Base-by-base conservation (phyloP, 2,888 invertebrate genomes). In the Thyatira batis region DNA sequence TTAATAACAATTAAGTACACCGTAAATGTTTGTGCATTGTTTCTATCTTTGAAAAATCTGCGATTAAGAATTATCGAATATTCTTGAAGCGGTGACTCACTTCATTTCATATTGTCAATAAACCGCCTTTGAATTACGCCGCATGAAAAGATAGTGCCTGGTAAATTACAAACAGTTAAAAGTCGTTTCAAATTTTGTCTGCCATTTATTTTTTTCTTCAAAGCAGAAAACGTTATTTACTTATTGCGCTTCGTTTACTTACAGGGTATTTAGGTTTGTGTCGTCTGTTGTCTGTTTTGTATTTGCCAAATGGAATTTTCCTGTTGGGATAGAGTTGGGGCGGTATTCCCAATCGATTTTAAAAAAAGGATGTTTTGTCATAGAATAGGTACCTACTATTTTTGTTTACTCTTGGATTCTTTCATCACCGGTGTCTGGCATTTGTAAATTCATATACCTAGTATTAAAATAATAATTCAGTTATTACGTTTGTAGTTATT, bases 231-330 rank as follows among this genome's bases (percentile, higher is more conserved):
- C 76, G 82, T 79, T 87, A 89, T 89, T 89, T 89, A 87, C 88
- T 89, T 87, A 89, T 87, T 87, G 85, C 84, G 88, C 84, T 81
- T 87, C 88, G 89, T 88, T 89, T 89, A 85, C 89, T 88, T 87
- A 90, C 89, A 87, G 87, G 89, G 89, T 87, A 89, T 89, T 89
- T 89, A 88, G 86, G 85, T 82, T 76, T 79, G 82, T 80, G 83
- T 82, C 85, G 85, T 82, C 80, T 84, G 82, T 84, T 79, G 76
- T 66, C 85, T 76, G 84, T 85, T 85, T 84, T 83, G 82, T 88
- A 84, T 89, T 89, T 80, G 78, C 78, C 80, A 87, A 90, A 90
- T 90, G 89, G 89, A 89, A 84, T 89, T 89, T 89, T 86, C 89
- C 85, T 90, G 89, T 90, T 80, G 83, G 81, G 81, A 80, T 73